Evolutionary conservation across 2,888 invertebrate genomes (phyloP).

Genomic region (Leptinotarsa tumamoca): DNA sequence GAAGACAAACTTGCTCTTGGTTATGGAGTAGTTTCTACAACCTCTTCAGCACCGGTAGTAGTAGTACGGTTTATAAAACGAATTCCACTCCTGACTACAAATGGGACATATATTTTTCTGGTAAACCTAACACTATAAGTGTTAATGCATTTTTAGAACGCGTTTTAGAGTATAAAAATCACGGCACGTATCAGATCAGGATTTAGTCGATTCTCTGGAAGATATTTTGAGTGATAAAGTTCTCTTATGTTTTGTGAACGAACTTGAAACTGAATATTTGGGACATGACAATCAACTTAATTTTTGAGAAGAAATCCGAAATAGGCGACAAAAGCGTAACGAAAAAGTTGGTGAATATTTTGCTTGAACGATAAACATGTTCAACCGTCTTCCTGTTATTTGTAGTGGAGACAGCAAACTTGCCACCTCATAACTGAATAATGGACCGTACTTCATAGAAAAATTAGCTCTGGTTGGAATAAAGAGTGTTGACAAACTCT

Average conservation of each 20-base stretch:
- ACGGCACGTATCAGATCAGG: slow-evolving; percentile 7
- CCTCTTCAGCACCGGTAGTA: background rate
- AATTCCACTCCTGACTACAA: slow-evolving; percentile 10
- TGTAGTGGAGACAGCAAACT: slow-evolving; percentile 13
- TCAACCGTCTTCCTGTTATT: background rate
- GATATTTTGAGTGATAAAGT: slow-evolving; percentile 10
- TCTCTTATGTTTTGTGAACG: background rate
- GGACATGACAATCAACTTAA: slow-evolving; percentile 16
- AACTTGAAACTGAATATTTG: slow-evolving; percentile 1
- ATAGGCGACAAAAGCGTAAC: background rate
- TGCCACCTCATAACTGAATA: slow-evolving; percentile 10
- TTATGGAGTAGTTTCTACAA: background rate
- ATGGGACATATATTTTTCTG: slow-evolving; percentile 17
- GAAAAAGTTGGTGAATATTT: slow-evolving; percentile 17
- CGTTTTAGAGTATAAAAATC: slow-evolving; percentile 5
- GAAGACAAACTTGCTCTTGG: background rate
- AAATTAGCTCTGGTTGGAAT: slow-evolving; percentile 12
- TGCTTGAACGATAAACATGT: slow-evolving; percentile 21
- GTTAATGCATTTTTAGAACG: slow-evolving; percentile 26
- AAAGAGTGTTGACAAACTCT: slow-evolving; percentile 1
- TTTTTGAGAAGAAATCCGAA: slow-evolving; percentile 19
- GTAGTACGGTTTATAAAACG: background rate
- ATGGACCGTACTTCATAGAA: slow-evolving; percentile 20
- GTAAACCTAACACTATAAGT: slow-evolving; percentile 17
- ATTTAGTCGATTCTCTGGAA: slow-evolving; percentile 15